phyloP scores from a whole-genome alignment of 2,113 vertebrate species.

The Eulemur rufifrons region DNA sequence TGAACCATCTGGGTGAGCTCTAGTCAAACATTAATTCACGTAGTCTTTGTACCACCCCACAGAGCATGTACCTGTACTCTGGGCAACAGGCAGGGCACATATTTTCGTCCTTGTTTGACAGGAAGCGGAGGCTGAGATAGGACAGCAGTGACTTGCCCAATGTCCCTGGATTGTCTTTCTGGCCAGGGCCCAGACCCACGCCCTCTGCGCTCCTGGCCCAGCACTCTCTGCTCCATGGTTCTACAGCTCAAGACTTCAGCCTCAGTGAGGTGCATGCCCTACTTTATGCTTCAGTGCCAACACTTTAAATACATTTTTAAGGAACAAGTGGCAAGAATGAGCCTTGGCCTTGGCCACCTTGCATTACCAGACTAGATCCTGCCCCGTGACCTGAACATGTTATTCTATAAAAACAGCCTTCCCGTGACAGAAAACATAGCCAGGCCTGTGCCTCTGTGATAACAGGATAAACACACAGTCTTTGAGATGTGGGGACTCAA shows the following conservation, averaged over 20 bases:
- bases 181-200: not conserved
- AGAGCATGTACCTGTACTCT: not conserved
- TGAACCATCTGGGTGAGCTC: not conserved
- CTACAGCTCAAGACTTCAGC: not conserved
- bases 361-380: not conserved
- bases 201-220: not conserved
- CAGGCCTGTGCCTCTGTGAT: not conserved
- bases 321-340: not conserved
- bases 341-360: not conserved
- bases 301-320: not conserved
- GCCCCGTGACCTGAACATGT: not conserved
- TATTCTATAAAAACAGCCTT: not conserved
- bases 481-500: not conserved
- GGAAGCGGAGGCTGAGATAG: too few species aligned
- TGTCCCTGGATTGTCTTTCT: accelerated
- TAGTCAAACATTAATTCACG: not conserved
- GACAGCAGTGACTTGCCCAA: not conserved
- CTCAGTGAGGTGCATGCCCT: not conserved
- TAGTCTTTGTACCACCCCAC: not conserved
- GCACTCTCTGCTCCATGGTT: not conserved
- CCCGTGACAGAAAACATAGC: not conserved
- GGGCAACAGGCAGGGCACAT: not conserved
- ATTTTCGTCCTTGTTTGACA: not conserved
- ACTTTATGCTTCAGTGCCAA: not conserved
- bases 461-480: not conserved